Conservation (phyloP, 2,113 vertebrate genomes). For the Hyaena hyaena region DNA sequence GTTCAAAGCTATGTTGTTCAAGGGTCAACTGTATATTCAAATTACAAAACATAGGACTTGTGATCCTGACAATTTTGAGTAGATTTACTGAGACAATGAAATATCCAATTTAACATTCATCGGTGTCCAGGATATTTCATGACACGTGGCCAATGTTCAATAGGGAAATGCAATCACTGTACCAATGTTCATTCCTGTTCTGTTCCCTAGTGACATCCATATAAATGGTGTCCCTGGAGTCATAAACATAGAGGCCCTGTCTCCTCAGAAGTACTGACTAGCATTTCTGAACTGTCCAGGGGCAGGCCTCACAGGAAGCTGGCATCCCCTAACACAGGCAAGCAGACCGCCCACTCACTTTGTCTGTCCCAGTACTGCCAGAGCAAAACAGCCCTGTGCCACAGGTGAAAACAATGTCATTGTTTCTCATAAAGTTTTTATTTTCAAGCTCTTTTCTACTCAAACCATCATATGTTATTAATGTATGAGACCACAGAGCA, state of each 20-base stretch:
- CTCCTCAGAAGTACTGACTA: neutral
- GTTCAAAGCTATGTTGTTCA: neutral
- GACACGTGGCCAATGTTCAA: neutral
- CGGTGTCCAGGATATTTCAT: neutral
- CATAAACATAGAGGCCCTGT: neutral
- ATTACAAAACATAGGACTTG: neutral
- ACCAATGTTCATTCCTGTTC: neutral
- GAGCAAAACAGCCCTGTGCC: neutral
- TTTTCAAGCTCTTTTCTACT: neutral
- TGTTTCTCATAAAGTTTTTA: neutral
- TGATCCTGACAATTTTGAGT: neutral
- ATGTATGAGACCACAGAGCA: fast-evolving
- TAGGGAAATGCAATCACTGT: neutral
- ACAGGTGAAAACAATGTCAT: neutral
- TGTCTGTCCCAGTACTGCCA: neutral
- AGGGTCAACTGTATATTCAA: neutral
- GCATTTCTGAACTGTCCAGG: neutral
- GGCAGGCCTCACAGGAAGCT: neutral
- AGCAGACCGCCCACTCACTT: neutral
- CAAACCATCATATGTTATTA: neutral
- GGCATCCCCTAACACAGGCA: fast-evolving
- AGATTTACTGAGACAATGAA: neutral
- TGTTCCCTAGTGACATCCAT: neutral
- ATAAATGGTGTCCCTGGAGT: neutral
- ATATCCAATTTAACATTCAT: neutral